Conservation (phyloP, 1,140 invertebrate species). For the Megalopta genalis region DNA sequence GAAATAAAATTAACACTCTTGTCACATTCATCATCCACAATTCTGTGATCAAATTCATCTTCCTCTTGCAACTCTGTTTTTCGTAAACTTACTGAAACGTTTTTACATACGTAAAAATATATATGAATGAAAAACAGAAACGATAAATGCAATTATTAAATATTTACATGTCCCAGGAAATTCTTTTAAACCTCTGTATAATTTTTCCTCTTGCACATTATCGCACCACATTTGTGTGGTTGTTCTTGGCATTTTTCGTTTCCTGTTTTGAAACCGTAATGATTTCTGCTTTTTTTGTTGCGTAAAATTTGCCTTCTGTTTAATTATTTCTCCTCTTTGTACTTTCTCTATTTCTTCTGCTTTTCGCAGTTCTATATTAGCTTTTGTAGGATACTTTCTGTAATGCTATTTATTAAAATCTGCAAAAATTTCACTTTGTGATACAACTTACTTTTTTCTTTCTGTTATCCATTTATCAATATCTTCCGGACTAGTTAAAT, state of each 20-base stretch:
- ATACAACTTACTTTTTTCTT: conserved; percentile 83
- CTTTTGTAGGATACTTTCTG: conserved; percentile 85
- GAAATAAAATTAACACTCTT: conserved; percentile 45
- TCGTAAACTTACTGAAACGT: conserved; percentile 25
- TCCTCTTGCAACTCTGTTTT: background rate
- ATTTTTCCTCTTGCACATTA: background rate
- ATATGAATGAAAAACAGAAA: background rate
- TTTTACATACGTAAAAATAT: background rate
- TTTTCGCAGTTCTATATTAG: conserved; percentile 85
- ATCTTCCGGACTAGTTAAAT: conserved; percentile 87
- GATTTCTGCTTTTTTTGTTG: conserved; percentile 36
- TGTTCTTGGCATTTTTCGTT: conserved; percentile 51
- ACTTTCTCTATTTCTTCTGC: conserved; percentile 84
- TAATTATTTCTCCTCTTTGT: conserved; percentile 85
- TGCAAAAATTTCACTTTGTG: background rate
- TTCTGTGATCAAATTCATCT: conserved; percentile 1
- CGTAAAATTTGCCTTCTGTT: conserved; percentile 67
- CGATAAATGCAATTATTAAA: conserved; percentile 12
- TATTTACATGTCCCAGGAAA: conserved; percentile 72
- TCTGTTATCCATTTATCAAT: conserved; percentile 91
- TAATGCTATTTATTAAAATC: conserved; percentile 6
- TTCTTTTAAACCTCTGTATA: conserved; percentile 68
- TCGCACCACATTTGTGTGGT: conserved; percentile 5
- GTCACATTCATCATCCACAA: background rate
- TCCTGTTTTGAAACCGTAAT: conserved; percentile 31